Evolutionary conservation across 2,113 vertebrate species (phyloP).

Genomic region (Cricetomys ansorgei): DNA sequence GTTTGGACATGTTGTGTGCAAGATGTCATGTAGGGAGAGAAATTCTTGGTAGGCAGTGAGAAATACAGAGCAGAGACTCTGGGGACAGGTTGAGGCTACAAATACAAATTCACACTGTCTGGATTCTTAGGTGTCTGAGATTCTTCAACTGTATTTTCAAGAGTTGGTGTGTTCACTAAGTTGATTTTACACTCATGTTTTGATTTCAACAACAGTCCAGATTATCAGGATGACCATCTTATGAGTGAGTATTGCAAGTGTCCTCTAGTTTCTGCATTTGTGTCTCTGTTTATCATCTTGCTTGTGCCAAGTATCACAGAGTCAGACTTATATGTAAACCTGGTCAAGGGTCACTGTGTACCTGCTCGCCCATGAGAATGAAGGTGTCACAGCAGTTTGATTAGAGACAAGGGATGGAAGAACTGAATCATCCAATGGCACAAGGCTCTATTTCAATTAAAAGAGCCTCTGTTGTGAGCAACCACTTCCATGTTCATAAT

Average conservation of each 20-base stretch:
- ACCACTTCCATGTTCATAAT: neutral
- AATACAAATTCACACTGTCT: neutral
- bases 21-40: slow-evolving; percentile 53
- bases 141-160: neutral
- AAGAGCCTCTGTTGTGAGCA: neutral
- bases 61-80: slow-evolving; percentile 58
- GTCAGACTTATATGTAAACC: slow-evolving; percentile 33
- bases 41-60: slow-evolving; percentile 37
- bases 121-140: neutral
- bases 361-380: slow-evolving; percentile 29
- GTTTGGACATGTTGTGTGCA: slow-evolving; percentile 64
- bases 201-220: slow-evolving; percentile 2
- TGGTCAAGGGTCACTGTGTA: slow-evolving; percentile 60
- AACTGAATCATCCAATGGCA: slow-evolving; percentile 55
- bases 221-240: slow-evolving; percentile 2
- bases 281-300: slow-evolving; percentile 51
- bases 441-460: neutral
- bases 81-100: neutral
- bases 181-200: neutral
- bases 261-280: slow-evolving; percentile 1
- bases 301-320: slow-evolving; percentile 64
- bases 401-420: slow-evolving; percentile 30
- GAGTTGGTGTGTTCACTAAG: neutral
- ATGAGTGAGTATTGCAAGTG: neutral
- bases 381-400: slow-evolving; percentile 39